Evolutionary conservation across 2,113 vertebrate species (phyloP).

Genomic region (Vanacampus margaritifer): DNA sequence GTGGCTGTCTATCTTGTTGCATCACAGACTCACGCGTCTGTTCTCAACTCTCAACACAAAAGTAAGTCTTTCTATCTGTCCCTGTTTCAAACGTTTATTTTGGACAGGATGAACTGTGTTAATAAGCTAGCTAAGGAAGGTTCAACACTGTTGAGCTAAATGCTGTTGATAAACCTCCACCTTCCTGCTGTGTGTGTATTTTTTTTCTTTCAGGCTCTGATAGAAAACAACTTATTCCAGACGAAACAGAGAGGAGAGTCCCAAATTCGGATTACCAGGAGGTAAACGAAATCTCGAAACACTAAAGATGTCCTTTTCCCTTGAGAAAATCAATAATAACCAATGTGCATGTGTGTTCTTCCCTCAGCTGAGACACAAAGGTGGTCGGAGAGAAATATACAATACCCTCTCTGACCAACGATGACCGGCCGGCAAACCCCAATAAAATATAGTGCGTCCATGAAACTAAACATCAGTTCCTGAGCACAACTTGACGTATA

Average conservation of each 20-base stretch:
- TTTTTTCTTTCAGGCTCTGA: constrained; percentile 33
- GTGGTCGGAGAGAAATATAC: constrained; percentile 16
- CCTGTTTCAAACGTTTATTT: background rate
- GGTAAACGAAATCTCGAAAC: constrained; percentile 10
- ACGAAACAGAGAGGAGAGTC: background rate
- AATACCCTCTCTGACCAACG: constrained; percentile 1
- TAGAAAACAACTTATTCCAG: constrained; percentile 5
- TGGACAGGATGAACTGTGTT: background rate
- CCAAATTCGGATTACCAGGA: constrained; percentile 10
- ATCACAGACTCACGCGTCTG: constrained; percentile 3
- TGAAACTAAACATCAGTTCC: background rate
- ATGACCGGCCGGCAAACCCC: background rate
- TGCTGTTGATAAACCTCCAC: background rate
- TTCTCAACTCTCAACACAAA: constrained; percentile 33
- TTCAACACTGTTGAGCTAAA: background rate
- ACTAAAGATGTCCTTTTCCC: background rate
- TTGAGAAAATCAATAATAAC: background rate
- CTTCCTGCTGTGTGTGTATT: background rate
- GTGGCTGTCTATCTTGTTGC: constrained; percentile 58
- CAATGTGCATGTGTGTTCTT: background rate
- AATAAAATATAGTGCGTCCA: background rate
- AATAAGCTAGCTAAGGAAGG: too few relatives aligned
- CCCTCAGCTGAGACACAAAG: constrained; percentile 14
- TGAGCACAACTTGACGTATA: background rate
- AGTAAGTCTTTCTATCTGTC: constrained; percentile 31